Evolutionary conservation across 2,888 invertebrate species (phyloP).

Genomic region (Gortyna flavago): DNA sequence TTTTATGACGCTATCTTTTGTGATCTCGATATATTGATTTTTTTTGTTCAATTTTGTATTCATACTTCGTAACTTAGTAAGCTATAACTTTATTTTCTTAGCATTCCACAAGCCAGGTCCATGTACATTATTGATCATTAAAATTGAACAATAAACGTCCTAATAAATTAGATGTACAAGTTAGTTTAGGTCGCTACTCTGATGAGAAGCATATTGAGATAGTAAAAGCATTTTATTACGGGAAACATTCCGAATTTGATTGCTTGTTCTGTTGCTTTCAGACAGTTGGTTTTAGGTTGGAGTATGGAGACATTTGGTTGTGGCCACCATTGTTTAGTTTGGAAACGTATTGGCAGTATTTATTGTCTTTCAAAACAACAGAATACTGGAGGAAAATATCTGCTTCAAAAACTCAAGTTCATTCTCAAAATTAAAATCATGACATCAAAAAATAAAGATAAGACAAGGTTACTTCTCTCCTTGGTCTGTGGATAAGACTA

Average conservation of each 20-base stretch:
- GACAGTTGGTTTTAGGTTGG: conserved; percentile 49
- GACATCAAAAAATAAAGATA: conserved; percentile 49
- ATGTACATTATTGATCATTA: conserved; percentile 75
- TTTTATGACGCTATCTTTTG: conserved; percentile 35
- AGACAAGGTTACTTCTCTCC: too few relatives aligned
- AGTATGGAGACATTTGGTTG: conserved; percentile 62
- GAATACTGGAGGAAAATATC: background rate
- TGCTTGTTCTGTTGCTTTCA: conserved; percentile 67
- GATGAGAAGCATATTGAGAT: conserved; percentile 85
- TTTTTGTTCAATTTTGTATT: conserved; percentile 33
- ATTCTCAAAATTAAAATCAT: conserved; percentile 29
- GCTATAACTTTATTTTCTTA: conserved; percentile 46
- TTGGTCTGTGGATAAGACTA: conserved; percentile 52
- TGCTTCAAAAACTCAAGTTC: background rate
- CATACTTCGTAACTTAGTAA: conserved; percentile 14
- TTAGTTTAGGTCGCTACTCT: conserved; percentile 78
- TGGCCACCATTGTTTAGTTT: conserved; percentile 50
- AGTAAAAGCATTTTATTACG: conserved; percentile 84
- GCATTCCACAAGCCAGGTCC: conserved; percentile 33
- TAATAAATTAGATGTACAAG: conserved; percentile 84
- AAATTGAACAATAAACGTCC: conserved; percentile 84
- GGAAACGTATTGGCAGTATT: background rate
- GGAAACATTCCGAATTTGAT: conserved; percentile 81
- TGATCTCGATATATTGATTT: conserved; percentile 28
- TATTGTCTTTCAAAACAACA: conserved; percentile 12